A percentile compares a stretch with the other conserved stretches of the same genome.
phyloP scores from a whole-genome alignment of 2,797 vertebrate genomes.

The Sebastes nivosus region DNA sequence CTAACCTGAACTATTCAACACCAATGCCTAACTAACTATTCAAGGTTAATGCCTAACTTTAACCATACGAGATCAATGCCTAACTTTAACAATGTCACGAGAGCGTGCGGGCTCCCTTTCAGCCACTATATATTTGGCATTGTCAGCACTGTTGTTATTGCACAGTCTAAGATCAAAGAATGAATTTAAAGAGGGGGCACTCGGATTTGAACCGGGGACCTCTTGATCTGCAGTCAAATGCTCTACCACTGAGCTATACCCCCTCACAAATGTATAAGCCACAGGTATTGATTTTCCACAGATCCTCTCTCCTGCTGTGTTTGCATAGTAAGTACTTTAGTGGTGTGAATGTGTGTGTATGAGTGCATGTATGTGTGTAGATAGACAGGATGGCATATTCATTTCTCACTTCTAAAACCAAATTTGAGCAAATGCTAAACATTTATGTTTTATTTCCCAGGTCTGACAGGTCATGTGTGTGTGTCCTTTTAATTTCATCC shows the following conservation, averaged over 20 bases:
- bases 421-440: not conserved
- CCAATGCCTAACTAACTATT: too few relatives aligned
- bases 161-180: not conserved
- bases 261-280: conserved; percentile 29
- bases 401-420: not conserved
- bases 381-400: not conserved
- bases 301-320: not conserved
- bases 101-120: too few relatives aligned
- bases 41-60: too few relatives aligned
- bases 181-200: not conserved
- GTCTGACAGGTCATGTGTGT: not conserved
- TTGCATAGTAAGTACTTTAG: not conserved
- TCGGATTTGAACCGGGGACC: conserved; percentile 76
- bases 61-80: too few relatives aligned
- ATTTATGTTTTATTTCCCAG: not conserved
- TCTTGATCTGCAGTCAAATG: conserved; percentile 84
- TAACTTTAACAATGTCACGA: too few relatives aligned
- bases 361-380: not conserved
- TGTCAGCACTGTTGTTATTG: not conserved
- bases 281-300: not conserved
- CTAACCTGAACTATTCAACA: too few relatives aligned
- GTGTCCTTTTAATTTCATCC: not conserved
- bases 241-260: conserved; percentile 84
- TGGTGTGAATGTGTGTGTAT: not conserved
- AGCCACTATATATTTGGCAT: not conserved